Conservation (phyloP, 2,113 vertebrate species). For the Drymodes brunneopygia region DNA sequence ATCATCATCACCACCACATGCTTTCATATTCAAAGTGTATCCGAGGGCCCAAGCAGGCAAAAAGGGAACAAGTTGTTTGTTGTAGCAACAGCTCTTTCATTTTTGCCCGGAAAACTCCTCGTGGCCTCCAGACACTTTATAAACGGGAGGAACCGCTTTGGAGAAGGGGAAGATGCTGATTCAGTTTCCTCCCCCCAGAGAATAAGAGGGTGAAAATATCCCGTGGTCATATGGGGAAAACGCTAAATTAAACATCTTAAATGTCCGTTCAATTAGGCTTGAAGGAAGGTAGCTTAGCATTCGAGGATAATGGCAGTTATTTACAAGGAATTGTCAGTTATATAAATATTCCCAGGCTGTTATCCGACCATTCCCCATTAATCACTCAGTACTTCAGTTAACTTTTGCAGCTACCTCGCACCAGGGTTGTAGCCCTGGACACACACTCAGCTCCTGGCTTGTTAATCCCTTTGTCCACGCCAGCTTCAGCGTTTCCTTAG, state of each 20-base stretch:
- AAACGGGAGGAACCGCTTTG: not conserved
- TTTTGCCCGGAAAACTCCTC: not conserved
- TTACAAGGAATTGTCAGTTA: not conserved
- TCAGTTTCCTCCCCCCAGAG: not conserved
- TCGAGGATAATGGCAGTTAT: not conserved
- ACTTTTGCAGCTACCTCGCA: not conserved
- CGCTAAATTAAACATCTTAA: not conserved
- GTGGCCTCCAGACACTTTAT: not conserved
- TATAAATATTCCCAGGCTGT: not conserved
- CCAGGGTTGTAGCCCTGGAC: not conserved
- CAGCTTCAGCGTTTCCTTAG: not conserved
- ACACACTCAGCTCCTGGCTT: not conserved
- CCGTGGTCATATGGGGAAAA: not conserved
- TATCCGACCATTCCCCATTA: not conserved
- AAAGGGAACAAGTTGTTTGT: not conserved
- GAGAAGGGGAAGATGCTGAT: constrained; percentile 17
- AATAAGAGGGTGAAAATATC: not conserved
- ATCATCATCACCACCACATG: not conserved
- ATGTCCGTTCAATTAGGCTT: not conserved
- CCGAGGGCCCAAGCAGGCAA: not conserved
- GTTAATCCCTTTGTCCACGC: not conserved
- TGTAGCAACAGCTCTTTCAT: constrained; percentile 19
- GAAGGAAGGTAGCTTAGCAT: not conserved
- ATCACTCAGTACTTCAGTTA: not conserved
- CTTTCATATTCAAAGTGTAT: not conserved